Evolutionary conservation across 2,113 vertebrate species (phyloP), one percentile per base, ranked within the genome.

Genomic region (Lutjanus erythropterus): DNA sequence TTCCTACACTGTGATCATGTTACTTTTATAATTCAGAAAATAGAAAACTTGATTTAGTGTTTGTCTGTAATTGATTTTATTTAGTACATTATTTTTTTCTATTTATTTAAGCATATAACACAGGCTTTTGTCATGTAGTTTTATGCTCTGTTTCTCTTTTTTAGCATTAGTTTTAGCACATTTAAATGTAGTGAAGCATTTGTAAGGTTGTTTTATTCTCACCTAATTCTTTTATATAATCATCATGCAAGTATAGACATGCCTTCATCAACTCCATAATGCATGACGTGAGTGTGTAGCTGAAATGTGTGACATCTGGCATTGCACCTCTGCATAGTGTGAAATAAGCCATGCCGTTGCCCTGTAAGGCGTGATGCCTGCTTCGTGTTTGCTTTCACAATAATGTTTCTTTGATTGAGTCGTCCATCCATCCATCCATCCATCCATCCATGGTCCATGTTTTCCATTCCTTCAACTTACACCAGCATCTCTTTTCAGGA

Each of bases 271-370:
- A 50, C 31, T 52, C 69, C 7, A 18, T 59, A n/a, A 21, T 44
- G 47, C 41, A 33, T 49, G 35, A 33, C 37, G 1, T 55, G n/a
- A 52, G 12, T 29, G 39, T 68, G 44, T 56, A 25, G 31, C 37
- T 81, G 71, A 75, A 80, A 52, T 62, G 41, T 58, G 50, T 70
- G 68, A 78, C 69, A 58, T 82, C 42, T 80, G 52, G 35, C 35
- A 66, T 72, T 47, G 37, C 74, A 81, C 42, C n/a, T 77, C 68
- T 39, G 9, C 27, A 41, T 18, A 49, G 59, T 81, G 71, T 68
- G 71, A 78, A 84, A 84, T 78, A 44, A 49, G 49, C 65, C 62
- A 35, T 58, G 46, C 69, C 68, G 78, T 84, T 76, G 78, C 65
- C 49, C 27, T 14, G 52, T 50, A 75, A 73, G 23, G 50, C 35